Percentiles rank a stretch among this genome's conserved stretches.
Conservation (phyloP, 2,888 invertebrate species). For the Tetragnatha montana region DNA sequence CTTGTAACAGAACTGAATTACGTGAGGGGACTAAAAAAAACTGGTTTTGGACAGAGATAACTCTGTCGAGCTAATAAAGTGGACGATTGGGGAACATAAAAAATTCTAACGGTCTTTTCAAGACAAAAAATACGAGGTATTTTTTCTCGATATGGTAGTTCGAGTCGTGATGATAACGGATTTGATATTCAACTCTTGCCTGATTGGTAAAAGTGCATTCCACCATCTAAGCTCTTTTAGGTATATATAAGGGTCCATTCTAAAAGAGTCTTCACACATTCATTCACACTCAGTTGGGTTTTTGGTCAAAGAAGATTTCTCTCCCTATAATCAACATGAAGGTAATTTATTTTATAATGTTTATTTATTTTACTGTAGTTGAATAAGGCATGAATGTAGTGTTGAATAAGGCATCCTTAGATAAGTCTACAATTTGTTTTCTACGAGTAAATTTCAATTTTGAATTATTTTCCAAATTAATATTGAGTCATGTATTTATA, state of each 20-base stretch:
- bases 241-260: not conserved
- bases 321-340: not conserved
- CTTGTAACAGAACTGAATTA: not conserved
- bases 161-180: not conserved
- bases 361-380: not conserved
- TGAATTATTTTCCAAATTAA: no score
- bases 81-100: not conserved
- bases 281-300: not conserved
- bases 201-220: not conserved
- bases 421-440: no score
- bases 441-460: no score
- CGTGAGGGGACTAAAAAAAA: not conserved
- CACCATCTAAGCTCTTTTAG: not conserved
- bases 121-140: not conserved
- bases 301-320: not conserved
- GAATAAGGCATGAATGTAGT: no score
- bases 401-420: no score
- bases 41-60: not conserved
- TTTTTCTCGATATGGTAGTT: not conserved
- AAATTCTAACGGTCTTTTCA: not conserved
- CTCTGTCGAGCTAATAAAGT: not conserved
- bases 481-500: no score
- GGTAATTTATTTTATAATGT: not conserved
- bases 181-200: not conserved
- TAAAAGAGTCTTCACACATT: not conserved